A percentile compares a stretch with the other conserved stretches of the same genome.
phyloP scores from a whole-genome alignment of 2,888 invertebrate species.

The Hofmannophila pseudospretella region DNA sequence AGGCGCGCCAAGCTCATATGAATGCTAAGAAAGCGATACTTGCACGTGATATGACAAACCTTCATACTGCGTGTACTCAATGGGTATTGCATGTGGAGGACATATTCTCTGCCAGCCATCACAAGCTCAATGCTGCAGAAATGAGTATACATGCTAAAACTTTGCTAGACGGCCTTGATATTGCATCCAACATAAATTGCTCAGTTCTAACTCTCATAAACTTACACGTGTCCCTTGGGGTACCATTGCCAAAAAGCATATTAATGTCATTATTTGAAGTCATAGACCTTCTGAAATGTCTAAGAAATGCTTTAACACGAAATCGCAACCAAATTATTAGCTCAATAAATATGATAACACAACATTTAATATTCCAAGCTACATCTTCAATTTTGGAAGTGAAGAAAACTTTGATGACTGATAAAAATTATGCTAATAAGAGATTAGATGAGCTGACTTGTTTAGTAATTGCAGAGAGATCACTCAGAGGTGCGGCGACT shows the following conservation, averaged over 20 bases:
- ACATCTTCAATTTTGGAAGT: constrained; percentile 81
- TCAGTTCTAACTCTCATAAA: constrained; percentile 77
- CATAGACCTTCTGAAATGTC: constrained; percentile 87
- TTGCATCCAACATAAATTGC: constrained; percentile 81
- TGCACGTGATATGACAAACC: constrained; percentile 78
- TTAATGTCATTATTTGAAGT: constrained; percentile 87
- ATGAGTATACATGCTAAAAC: constrained; percentile 62
- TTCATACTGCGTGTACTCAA: constrained; percentile 46
- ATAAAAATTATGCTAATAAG: constrained; percentile 81
- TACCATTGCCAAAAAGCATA: constrained; percentile 87
- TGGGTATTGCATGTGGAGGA: constrained; percentile 62
- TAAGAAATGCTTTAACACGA: constrained; percentile 83
- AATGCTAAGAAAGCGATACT: constrained; percentile 77
- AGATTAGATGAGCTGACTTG: constrained; percentile 85
- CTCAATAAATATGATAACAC: constrained; percentile 85
- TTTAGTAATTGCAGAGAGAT: constrained; percentile 84
- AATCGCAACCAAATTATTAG: constrained; percentile 84
- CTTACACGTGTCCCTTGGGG: constrained; percentile 82
- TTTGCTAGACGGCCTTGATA: constrained; percentile 79
- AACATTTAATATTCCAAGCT: constrained; percentile 87
- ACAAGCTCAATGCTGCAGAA: constrained; percentile 61
- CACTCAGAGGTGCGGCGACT: constrained; percentile 81
- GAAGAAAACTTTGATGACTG: constrained; percentile 81
- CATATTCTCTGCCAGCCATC: constrained; percentile 47
- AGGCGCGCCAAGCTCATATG: constrained; percentile 76